Evolutionary conservation across 2,888 invertebrate genomes (phyloP).

Genomic region (Erebia ligea): DNA sequence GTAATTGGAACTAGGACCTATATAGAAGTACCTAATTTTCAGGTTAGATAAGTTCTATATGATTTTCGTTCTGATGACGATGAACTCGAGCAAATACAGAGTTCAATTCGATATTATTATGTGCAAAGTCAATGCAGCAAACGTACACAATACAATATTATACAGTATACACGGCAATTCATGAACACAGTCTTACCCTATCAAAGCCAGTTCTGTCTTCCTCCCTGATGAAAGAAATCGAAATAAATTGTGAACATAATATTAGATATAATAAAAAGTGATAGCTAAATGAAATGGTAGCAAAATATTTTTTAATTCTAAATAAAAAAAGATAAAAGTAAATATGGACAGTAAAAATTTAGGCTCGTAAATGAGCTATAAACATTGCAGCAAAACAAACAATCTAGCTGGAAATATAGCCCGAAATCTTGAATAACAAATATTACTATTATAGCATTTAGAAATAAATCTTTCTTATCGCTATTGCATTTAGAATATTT

Average conservation of each 20-base stretch:
- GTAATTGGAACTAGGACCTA: background rate
- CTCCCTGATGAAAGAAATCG: constrained; percentile 83
- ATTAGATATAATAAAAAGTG: constrained; percentile 44
- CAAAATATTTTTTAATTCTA: background rate
- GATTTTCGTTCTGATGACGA: constrained; percentile 35
- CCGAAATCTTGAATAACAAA: too few relatives aligned
- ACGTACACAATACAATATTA: constrained; percentile 57
- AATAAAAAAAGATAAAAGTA: constrained; percentile 37
- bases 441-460: too few relatives aligned
- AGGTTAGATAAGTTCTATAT: background rate
- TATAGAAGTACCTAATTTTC: background rate
- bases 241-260: constrained; percentile 55
- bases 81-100: constrained; percentile 47
- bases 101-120: constrained; percentile 42
- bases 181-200: constrained; percentile 81
- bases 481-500: background rate
- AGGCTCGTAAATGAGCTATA: constrained; percentile 3
- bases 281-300: constrained; percentile 40
- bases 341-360: constrained; percentile 7
- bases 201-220: constrained; percentile 82
- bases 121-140: constrained; percentile 60
- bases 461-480: too few relatives aligned
- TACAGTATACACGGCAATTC: constrained; percentile 74
- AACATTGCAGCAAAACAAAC: background rate
- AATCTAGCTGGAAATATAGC: background rate